Base-by-base conservation (phyloP, 2,888 invertebrate species). In the Ophion obscuratus region DNA sequence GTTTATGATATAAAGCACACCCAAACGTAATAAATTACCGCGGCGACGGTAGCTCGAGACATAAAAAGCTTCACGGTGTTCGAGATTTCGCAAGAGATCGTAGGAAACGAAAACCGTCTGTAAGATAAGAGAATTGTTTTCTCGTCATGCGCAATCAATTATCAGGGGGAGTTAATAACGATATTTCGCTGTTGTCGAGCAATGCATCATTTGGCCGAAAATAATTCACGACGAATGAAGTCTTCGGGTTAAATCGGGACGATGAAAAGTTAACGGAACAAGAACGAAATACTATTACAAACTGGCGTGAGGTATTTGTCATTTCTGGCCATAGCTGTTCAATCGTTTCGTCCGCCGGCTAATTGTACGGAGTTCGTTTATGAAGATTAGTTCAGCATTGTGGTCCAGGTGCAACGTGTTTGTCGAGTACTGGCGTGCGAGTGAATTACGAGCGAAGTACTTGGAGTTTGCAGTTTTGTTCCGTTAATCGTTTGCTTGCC, bases 81-180 rank as follows among this genome's bases (percentile, higher is more conserved):
- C 61, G n/a, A 70, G 67, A 20, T 67, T 67, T 44, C 67, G 44
- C 36, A 27, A 40, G 73, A 57, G 64, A 57, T 47, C 74, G 31
- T n/a, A 24, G 70, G 24, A 74, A 71, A 68, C 61, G 20, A 83
- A 83, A 78, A 53, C 80, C 27, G 62, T 75, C 61, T 81, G 59
- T 80, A 66, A 78, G 86, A 86, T 86, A 86, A 86, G 86, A 53
- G 44, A 81, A 86, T 83, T 75, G 31, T 83, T 81, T 83, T 81
- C 70, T 66, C 81, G 78, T 47, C 59, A 73, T 40, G 73, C 77
- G 47, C n/a, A 75, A 78, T 83, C 74, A 81, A 70, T 83, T 83
- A 74, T 74, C 68, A 62, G 64, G 14, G 40, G 47, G 73, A 47
- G 76, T 68, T 67, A 62, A 67, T 73, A 59, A 83, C 47, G 47